Evolutionary conservation across 2,113 vertebrate species (phyloP), one percentile per base, ranked within the genome.

Genomic region (Apodemus speciosus): DNA sequence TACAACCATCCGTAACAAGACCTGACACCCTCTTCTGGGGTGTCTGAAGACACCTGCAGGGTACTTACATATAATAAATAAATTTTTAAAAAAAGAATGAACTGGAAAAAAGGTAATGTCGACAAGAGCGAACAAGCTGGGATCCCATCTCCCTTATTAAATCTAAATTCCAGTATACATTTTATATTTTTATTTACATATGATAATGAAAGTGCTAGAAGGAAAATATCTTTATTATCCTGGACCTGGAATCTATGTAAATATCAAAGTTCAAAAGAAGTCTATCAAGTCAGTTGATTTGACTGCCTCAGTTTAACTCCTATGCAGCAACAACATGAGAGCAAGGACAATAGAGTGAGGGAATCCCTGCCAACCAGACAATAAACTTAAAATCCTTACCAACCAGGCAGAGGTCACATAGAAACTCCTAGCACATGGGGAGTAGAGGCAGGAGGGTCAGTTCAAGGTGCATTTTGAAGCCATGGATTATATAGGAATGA

Each of bases 121-220:
- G 80, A 11, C 49, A 16, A 81, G 62, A 92, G 71, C 66, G 94
- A 87, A 88, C 51, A 73, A 85, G 40, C 40, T 91, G 53, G 53
- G 75, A 58, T 23, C n/a, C 69, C 23, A 73, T 27, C 20, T 13
- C 53, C 43, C 27, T n/a, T 69, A 71, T 64, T 90, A 92, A 92
- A 56, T 81, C 79, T 60, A 81, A 60, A 89, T 56, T 89, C 81
- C 51, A 88, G 64, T 51, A 66, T 5, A 66, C 1, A 60, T 27
- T 60, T 81, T 81, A 30, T 60, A 9, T 60, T 60, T 60, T 40
- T 81, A 56, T 62, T 77, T 95, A 16, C 83, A 66, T 90, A 35
- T 94, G 68, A 85, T 51, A 43, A 79, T n/a, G 16, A 79, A 86
- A 94, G 38, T 77, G 62, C 30, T 92, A 71, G 76, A 60, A 81